These are phyloP conservation scores for Propithecus coquereli DNA, from an alignment of 2,113 vertebrate species.

Conservation along the genomic window DNA sequence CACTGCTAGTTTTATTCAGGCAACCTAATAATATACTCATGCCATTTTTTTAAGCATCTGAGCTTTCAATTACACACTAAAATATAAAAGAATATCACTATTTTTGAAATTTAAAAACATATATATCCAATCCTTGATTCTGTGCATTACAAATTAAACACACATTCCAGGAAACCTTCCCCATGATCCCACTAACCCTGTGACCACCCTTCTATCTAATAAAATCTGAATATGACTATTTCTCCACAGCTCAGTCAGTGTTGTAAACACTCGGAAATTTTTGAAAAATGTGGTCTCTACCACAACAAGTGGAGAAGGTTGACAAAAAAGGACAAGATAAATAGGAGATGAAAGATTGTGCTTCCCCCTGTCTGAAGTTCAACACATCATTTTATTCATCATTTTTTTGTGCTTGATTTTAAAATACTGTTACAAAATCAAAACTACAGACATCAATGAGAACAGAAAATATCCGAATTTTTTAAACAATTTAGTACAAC, in stretches of 20 bases:
- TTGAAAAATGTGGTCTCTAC: not conserved
- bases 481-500: not conserved
- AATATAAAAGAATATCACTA: not conserved
- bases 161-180: not conserved
- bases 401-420: not conserved
- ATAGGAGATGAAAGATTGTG: not conserved
- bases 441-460: not conserved
- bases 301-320: not conserved
- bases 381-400: not conserved
- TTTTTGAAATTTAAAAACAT: not conserved
- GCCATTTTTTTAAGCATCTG: not conserved
- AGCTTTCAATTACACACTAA: not conserved
- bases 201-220: not conserved
- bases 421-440: not conserved
- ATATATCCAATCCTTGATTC: not conserved
- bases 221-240: not conserved
- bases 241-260: not conserved
- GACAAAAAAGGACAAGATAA: not conserved
- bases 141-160: not conserved
- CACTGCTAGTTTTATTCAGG: not conserved
- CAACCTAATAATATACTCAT: not conserved
- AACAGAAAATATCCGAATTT: not conserved
- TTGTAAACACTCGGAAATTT: not conserved
- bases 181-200: not conserved
- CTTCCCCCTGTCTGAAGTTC: not conserved